Conservation (phyloP, 2,888 invertebrate species). For the Drosophila eohydei region DNA sequence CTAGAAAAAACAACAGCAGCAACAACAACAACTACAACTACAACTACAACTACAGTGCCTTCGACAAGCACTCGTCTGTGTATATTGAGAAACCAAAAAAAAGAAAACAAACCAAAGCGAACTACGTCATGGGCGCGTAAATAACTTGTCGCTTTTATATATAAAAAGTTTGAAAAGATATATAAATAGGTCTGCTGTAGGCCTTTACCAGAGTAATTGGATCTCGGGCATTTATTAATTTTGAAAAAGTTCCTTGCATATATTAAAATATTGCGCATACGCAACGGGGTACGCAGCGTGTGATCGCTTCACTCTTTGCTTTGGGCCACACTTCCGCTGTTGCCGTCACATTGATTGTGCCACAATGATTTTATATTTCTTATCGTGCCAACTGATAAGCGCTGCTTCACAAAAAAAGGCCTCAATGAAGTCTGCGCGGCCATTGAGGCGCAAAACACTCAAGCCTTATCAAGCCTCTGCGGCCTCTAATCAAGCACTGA, state of each 20-base stretch:
- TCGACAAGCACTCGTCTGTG: constrained; percentile 35
- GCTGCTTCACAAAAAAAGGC: constrained; percentile 35
- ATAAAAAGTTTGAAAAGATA: neutral
- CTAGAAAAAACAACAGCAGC: constrained; percentile 9
- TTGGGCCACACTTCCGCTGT: constrained; percentile 9
- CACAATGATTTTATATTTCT: constrained; percentile 39
- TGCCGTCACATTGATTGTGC: constrained; percentile 7
- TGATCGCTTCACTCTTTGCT: neutral
- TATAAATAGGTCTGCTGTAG: constrained; percentile 18
- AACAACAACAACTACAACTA: constrained; percentile 15
- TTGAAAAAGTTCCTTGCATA: too few relatives aligned
- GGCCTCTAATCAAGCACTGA: constrained; percentile 47
- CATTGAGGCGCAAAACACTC: constrained; percentile 36
- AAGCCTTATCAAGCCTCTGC: constrained; percentile 12
- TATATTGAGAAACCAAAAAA: constrained; percentile 9
- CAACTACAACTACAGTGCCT: constrained; percentile 27
- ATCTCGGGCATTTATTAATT: neutral
- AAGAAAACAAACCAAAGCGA: constrained; percentile 10
- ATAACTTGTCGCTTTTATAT: constrained; percentile 18
- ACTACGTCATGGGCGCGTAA: constrained; percentile 57
- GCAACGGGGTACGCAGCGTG: neutral
- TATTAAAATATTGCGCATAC: constrained; percentile 36
- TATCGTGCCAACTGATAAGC: constrained; percentile 72
- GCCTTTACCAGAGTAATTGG: neutral
- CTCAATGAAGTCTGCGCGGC: constrained; percentile 59